Conservation (phyloP, 2,888 invertebrate genomes). For the Norana najaformis region DNA sequence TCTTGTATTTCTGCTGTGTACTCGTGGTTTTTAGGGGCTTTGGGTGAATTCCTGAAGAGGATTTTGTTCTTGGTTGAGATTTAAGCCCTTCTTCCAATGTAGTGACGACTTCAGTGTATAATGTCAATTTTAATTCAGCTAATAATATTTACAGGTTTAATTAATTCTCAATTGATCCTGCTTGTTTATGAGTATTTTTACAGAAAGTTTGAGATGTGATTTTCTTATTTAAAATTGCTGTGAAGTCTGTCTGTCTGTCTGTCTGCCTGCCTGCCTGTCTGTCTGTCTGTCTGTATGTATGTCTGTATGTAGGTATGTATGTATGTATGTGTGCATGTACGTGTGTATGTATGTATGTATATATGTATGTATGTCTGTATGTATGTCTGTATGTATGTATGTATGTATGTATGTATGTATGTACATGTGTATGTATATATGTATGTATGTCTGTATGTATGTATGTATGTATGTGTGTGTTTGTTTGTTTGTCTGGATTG, state of each 20-base stretch:
- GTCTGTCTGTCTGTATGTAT: background rate
- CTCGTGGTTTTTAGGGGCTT: background rate
- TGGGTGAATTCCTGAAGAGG: background rate
- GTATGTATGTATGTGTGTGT: background rate
- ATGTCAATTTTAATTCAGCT: background rate
- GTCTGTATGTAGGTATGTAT: background rate
- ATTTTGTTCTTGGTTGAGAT: background rate
- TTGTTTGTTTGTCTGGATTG: background rate
- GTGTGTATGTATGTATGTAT: background rate
- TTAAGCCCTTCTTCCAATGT: background rate
- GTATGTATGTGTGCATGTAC: background rate
- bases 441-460: background rate
- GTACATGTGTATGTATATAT: background rate
- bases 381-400: background rate
- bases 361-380: background rate
- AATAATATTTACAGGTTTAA: background rate
- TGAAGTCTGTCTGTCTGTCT: background rate
- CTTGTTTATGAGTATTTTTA: background rate
- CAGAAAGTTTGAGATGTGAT: background rate
- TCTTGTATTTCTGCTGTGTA: background rate
- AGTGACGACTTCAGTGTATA: background rate
- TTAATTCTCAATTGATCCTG: too few species aligned
- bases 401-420: background rate
- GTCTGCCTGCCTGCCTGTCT: background rate
- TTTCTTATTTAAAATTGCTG: background rate